These are phyloP conservation scores for Dexiosoma caninum DNA, from an alignment of 2,888 invertebrate genomes.

Conservation along the genomic window DNA sequence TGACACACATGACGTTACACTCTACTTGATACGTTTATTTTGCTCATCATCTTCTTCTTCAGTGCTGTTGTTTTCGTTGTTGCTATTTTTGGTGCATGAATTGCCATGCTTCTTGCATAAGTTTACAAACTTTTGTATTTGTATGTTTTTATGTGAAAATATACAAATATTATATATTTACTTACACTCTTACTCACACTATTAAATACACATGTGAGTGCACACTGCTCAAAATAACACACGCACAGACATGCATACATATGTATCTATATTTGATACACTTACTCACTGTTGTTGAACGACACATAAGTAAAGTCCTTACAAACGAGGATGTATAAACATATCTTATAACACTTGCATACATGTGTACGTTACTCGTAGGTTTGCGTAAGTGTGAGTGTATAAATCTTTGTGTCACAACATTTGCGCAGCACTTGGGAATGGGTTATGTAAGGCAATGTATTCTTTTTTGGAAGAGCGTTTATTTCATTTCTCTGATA, in stretches of 20 bases:
- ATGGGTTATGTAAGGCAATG: neutral
- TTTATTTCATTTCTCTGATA: too few species aligned
- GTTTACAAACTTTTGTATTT: constrained; percentile 46
- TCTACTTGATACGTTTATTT: constrained; percentile 45
- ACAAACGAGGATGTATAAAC: constrained; percentile 39
- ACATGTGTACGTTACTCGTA: constrained; percentile 10
- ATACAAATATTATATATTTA: constrained; percentile 44
- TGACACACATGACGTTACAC: constrained; percentile 60
- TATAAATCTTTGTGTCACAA: neutral
- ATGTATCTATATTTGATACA: neutral
- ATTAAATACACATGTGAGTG: neutral
- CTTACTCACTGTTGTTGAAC: constrained; percentile 22
- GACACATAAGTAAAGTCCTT: constrained; percentile 48
- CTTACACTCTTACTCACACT: constrained; percentile 35
- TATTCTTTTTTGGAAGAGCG: neutral
- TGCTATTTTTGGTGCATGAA: constrained; percentile 48
- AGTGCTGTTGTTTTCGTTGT: constrained; percentile 10
- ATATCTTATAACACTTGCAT: constrained; percentile 43
- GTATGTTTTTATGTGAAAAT: neutral
- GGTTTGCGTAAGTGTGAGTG: neutral
- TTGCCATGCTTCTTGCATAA: constrained; percentile 58
- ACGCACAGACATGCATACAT: neutral
- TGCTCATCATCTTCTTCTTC: constrained; percentile 27
- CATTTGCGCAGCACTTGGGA: neutral
- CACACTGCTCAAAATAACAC: neutral